phyloP scores from a whole-genome alignment of 1,140 invertebrate genomes.

The Tetragonula clypearis region DNA sequence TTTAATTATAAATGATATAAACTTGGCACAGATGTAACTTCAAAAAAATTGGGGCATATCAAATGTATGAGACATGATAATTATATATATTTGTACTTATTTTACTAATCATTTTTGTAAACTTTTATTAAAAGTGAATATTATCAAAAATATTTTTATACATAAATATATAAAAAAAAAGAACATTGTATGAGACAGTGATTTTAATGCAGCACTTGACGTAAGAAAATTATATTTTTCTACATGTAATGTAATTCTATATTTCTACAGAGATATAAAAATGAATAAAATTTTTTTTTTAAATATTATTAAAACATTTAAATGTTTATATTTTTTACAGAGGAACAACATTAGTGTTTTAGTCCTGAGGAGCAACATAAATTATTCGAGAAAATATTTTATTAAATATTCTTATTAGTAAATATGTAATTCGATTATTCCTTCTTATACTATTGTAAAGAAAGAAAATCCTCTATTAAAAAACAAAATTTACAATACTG shows the following conservation, averaged over 20 bases:
- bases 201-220: conserved; percentile 66
- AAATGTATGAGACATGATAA: neutral
- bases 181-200: conserved; percentile 28
- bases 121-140: conserved; percentile 11
- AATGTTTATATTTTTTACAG: conserved; percentile 3
- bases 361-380: conserved; percentile 47
- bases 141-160: conserved; percentile 31
- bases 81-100: conserved; percentile 3
- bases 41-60: conserved; percentile 40
- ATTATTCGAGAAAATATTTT: conserved; percentile 30
- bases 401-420: conserved; percentile 31
- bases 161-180: neutral
- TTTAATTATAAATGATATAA: conserved; percentile 34
- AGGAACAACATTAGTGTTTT: conserved; percentile 36
- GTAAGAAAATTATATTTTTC: conserved; percentile 30
- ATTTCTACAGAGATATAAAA: neutral
- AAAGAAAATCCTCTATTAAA: conserved; percentile 53
- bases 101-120: conserved; percentile 10
- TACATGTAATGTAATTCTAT: neutral
- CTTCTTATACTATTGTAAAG: conserved; percentile 60
- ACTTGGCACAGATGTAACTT: conserved; percentile 56
- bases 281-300: neutral
- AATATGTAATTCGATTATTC: conserved; percentile 52
- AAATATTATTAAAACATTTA: neutral
- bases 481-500: conserved; percentile 50